Base-by-base conservation (phyloP, 2,888 invertebrate species). In the Deladenus siricidicola region DNA sequence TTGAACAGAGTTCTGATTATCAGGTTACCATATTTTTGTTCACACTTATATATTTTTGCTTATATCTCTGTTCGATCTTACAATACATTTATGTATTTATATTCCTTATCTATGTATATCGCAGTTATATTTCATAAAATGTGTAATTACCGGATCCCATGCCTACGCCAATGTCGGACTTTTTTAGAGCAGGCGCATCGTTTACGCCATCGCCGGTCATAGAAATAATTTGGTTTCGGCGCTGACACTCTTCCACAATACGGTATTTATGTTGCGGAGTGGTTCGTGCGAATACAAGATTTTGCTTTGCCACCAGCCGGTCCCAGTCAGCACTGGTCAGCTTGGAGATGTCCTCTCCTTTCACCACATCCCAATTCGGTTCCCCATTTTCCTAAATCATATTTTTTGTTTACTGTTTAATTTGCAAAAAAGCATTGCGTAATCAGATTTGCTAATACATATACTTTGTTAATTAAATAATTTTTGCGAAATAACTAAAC, bases 121-220 rank as follows among this genome's bases (percentile, higher is more conserved):
- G 8, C 10, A 10, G 19, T 19, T 19, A 14, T 47, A 14, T 47
- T 47, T 6, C n/a, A 19, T 21, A 47, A 47, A 47, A 8, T 3
- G 3, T 3, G 28, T n/a, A 26, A 23, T 3, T 52, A 57, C 57
- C 57, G 26, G 60, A 61, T 4, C 62, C 63, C 62, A 63, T 63
- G 1, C 56, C 63, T 4, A 62, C 56, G 10, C 63, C 63, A 30
- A 63, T 62, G 56, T 63, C 62, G 1, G 63, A 39, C 44, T 63
- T 63, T 53, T 63, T 63, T 19, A 63, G 47, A 1, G 63, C 65
- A 2, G 65, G 65, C 29, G 65, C 56, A 45, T 65, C 66, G 49
- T 66, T 65, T 14, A 65, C 65, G 17, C 65, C 65, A 49, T 65
- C 65, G 26, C 68, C 68, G 24, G 68, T 65, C 56, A 65, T 63